Base-by-base conservation (phyloP, 2,888 invertebrate species). In the Heliconius hortense region DNA sequence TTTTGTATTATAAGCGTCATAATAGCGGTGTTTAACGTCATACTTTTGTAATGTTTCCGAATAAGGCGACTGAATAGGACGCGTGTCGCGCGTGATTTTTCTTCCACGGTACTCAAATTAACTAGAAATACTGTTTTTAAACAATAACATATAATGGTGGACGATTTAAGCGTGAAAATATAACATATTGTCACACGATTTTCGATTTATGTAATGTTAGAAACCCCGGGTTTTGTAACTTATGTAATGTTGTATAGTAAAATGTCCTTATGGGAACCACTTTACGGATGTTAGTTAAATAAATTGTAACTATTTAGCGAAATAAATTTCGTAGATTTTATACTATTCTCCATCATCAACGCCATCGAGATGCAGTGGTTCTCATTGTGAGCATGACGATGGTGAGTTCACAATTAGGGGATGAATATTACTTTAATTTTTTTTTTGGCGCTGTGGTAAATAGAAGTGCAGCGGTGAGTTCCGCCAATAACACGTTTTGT, bases 21-120 rank as follows among this genome's bases (percentile, higher is more conserved):
- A 94, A 94, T 93, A 88, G 91, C 88, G 88, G 89, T 93, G 94
- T 94, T 93, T 93, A 94, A 88, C 89, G 89, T 92, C 92, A 89
- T 82, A 84, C 91, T 89, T 91, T 94, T 94, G 92, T 93, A 87
- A 82, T 73, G 82, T 84, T 86, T 85, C 85, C 84, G 86, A 88
- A 92, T 91, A 91, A 87, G 85, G 84, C 81, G 82, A 84, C 86
- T 91, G 90, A 91, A 92, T 91, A 86, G 89, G 86, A 87, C 90
- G 89, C 91, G 90, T 92, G 93, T 87, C 85, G 89, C 82, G 89
- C 89, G 83, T 85, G 86, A 89, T 90, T 90, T 89, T 90, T 86
- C 85, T 90, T 88, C 90, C 89, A 85, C 87, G 88, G 90, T 90
- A 88, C 87, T 86, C 84, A 87, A 82, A 85, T 85, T 83, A 85